phyloP scores from a whole-genome alignment of 2,797 vertebrate species.

The Emys orbicularis region DNA sequence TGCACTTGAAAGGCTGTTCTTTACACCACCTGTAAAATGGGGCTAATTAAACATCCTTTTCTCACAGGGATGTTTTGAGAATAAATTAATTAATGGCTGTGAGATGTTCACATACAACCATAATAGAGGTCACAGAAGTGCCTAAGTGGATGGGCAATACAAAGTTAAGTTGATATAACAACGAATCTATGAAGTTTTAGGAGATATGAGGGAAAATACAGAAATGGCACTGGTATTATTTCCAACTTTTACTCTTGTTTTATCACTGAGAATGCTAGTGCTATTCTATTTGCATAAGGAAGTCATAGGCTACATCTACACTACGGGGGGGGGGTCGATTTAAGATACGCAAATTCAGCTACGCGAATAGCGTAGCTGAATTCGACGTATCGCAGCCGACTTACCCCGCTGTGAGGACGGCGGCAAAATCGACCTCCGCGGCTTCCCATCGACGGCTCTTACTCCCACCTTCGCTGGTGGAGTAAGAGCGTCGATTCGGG shows the following conservation, averaged over 20 bases:
- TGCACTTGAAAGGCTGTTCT: not conserved
- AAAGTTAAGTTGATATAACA: not conserved
- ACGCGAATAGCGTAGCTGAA: no score
- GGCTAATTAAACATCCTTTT: not conserved
- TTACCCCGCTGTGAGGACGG: no score
- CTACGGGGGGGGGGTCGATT: no score
- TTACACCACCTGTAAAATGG: not conserved
- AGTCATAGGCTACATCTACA: no score
- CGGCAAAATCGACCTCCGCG: no score
- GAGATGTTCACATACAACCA: not conserved
- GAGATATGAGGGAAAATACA: not conserved
- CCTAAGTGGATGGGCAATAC: not conserved
- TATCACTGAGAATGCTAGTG: not conserved
- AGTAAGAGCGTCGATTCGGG: no score
- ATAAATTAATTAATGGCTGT: accelerated
- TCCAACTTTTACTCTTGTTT: not conserved
- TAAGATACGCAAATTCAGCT: no score
- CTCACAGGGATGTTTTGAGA: not conserved
- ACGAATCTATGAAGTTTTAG: not conserved
- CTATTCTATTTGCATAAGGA: not conserved
- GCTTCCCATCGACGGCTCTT: no score
- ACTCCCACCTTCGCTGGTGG: no score
- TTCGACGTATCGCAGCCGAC: no score
- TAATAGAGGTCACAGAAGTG: not conserved
- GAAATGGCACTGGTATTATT: not conserved